Evolutionary conservation across 2,888 invertebrate genomes (phyloP), one percentile per base, ranked within the genome.

Genomic region (Habrosyne pyritoides): DNA sequence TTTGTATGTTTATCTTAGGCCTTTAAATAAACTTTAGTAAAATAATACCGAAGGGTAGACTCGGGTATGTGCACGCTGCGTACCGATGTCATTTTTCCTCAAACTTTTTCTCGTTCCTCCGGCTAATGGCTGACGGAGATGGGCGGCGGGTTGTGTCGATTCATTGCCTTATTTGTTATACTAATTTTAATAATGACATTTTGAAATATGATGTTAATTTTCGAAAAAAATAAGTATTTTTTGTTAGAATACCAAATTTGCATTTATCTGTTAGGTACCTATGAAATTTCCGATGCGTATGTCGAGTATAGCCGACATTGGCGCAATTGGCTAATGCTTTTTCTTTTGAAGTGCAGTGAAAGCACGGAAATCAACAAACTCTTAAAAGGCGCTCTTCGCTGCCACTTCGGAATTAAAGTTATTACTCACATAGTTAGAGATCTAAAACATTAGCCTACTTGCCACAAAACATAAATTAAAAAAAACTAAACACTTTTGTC

Each of bases 41-140:
- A 24, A 36, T 48, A 21, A 14, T 10, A 26, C 8, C 8, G 18
- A 3, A 10, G 2, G 12, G 8, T 53, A 46, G 36, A 48, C 30
- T 47, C 36, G 21, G 47, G 22, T 0, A 49, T 72, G 66, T 88
- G 76, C 79, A 54, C 82, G 84, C 36, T 52, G 60, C 12, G 28
- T 67, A 36, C 73, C 57, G 63, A 22, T 46, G 55, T 71, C 67
- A 72, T 81, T 85, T 86, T 88, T 85, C 77, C 72, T 74, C 56
- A 56, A 73, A 79, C 69, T 80, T 84, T 84, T 83, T 79, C 77
- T 33, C 42, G n/a, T 42, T 42, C 18, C 42, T 75, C 70, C 66
- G 63, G 77, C 81, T 90, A 89, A 90, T 89, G 89, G 88, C 63
- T 66, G 50, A 28, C 64, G 66, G 60, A 53, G 73, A 72, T 67